Conservation (phyloP, 2,797 vertebrate species). For the Rhynchonycteris naso region DNA sequence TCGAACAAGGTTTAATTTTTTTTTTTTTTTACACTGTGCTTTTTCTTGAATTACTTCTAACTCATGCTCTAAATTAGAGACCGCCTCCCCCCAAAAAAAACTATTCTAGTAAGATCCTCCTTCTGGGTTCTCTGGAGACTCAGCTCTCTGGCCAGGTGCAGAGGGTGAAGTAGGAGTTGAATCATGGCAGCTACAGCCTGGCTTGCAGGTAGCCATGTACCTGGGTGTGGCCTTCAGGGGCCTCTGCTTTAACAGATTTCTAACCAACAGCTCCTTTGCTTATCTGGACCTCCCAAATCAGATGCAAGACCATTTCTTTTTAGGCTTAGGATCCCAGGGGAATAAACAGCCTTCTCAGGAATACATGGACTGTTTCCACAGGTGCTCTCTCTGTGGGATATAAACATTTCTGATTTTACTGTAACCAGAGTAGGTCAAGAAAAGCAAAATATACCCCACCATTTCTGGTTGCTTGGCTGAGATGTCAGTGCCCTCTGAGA, state of each 20-base stretch:
- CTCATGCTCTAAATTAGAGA: background rate
- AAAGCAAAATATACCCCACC: background rate
- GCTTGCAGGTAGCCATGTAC: background rate
- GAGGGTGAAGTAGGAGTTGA: background rate
- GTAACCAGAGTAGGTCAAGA: constrained; percentile 15
- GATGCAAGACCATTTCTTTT: background rate
- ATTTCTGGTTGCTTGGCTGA: constrained; percentile 19
- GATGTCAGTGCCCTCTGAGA: background rate
- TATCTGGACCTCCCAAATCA: background rate
- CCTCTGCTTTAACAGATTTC: background rate
- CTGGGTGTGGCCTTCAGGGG: background rate
- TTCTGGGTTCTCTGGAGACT: background rate
- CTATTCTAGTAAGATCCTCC: background rate
- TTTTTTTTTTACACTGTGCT: background rate
- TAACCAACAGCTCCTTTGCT: background rate
- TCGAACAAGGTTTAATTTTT: constrained; percentile 1
- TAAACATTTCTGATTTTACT: constrained; percentile 36
- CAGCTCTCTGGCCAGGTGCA: background rate
- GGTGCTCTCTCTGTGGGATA: background rate
- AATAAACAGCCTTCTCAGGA: background rate
- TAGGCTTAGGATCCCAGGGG: background rate
- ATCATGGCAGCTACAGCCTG: background rate
- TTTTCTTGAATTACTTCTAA: constrained; percentile 9
- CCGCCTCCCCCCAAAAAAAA: background rate
- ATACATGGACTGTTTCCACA: background rate